A percentile compares a stretch with the other conserved stretches of the same genome.
These are phyloP conservation scores for Lepidurus arcticus DNA, from an alignment of 1,140 invertebrate genomes.

Conservation along the genomic window DNA sequence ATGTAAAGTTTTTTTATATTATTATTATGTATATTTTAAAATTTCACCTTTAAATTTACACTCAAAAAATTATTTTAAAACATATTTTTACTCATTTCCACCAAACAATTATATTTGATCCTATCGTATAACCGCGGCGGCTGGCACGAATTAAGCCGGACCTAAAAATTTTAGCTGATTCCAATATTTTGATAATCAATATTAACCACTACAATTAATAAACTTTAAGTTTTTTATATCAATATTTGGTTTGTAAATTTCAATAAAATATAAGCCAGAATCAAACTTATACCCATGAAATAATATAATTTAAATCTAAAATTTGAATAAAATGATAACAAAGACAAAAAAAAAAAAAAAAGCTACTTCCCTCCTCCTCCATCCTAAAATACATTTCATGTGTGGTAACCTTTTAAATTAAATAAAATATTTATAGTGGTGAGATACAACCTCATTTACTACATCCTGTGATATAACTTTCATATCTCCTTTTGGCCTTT, in stretches of 20 bases:
- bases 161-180: conserved; percentile 40
- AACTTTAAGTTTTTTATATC: conserved; percentile 24
- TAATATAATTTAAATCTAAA: too few relatives aligned
- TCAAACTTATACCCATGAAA: conserved; percentile 40
- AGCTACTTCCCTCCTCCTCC: not conserved
- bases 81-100: conserved; percentile 38
- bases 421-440: not conserved
- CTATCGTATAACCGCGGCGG: conserved; percentile 52
- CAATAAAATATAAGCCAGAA: conserved; percentile 37
- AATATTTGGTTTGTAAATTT: conserved; percentile 34
- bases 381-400: not conserved
- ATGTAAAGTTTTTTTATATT: conserved; percentile 43
- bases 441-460: not conserved
- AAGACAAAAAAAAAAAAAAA: not conserved
- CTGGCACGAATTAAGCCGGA: conserved; percentile 52
- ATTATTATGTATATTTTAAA: conserved; percentile 41
- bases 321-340: not conserved
- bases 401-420: not conserved
- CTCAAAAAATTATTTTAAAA: conserved; percentile 40
- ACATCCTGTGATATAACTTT: not conserved
- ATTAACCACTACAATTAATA: conserved; percentile 36
- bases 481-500: not conserved
- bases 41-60: conserved; percentile 36
- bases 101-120: conserved; percentile 37
- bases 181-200: conserved; percentile 39